These are phyloP conservation scores for Monarcha castaneiventris DNA, from an alignment of 2,113 vertebrate species.

Conservation along the genomic window DNA sequence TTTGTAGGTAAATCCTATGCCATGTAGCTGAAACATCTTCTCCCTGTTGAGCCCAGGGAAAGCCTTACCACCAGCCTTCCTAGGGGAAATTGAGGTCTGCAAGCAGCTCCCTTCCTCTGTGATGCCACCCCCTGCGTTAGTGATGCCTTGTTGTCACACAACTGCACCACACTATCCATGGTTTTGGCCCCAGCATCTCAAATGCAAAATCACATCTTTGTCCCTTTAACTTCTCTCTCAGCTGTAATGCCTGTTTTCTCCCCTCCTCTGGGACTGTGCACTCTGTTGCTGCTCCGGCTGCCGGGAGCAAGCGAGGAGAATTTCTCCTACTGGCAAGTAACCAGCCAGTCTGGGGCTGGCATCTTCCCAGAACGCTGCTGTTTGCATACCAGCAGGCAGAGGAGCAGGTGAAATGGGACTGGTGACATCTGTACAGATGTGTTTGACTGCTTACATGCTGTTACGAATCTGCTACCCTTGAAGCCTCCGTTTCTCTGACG, in stretches of 20 bases:
- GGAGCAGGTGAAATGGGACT: constrained; percentile 68
- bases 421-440: constrained; percentile 69
- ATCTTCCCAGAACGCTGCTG: constrained; percentile 42
- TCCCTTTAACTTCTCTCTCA: constrained; percentile 52
- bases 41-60: not conserved
- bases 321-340: constrained; percentile 63
- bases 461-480: constrained; percentile 33
- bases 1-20: not conserved
- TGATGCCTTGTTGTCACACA: not conserved
- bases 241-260: constrained; percentile 41
- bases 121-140: not conserved
- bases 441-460: constrained; percentile 37
- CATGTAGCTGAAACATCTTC: not conserved
- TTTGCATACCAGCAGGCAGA: constrained; percentile 42
- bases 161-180: not conserved
- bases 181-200: not conserved
- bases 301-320: constrained; percentile 39
- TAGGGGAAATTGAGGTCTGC: rapidly evolving
- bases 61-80: not conserved
- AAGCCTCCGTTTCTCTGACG: constrained; percentile 57
- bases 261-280: constrained; percentile 66
- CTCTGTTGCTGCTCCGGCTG: constrained; percentile 62
- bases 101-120: not conserved
- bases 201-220: constrained; percentile 33
- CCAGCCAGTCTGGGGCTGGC: constrained; percentile 54